Base-by-base conservation (phyloP, 2,888 invertebrate species). In the Ganaspis brasiliensis region DNA sequence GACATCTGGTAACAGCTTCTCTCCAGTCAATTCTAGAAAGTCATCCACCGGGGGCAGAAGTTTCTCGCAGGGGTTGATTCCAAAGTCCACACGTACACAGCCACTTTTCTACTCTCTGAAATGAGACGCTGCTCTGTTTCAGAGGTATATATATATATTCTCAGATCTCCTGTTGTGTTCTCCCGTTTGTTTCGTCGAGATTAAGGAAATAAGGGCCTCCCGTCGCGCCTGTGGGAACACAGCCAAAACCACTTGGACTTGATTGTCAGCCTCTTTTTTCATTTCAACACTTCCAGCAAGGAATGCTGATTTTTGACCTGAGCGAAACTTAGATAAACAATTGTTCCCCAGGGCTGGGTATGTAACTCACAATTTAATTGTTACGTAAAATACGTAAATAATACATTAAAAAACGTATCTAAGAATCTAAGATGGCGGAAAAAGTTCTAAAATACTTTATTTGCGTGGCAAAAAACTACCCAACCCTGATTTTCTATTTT, bases 201-300 rank as follows among this genome's bases (percentile, higher is more conserved):
- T 86, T 87, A 89, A 89, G 91, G 88, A 91, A 90, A 89, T 89
- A 89, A 87, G 87, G 87, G 87, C 88, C 85, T 84, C 85, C 87
- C 77, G 49, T 55, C 59, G 35, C 40, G 59, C 77, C 76, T 79
- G 81, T 81, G 81, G 79, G 79, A 81, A 79, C 79, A 6, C 55
- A 40, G 76, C 79, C 81, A 79, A 81, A 72, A 75, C 75, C 74
- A 72, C 72, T 49, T 61, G 16, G 61, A 61, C 61, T 35, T 61
- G 61, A 61, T 61, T 61, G 61, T 16, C 61, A 16, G 31, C 61
- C 35, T n/a, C 31, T 31, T 59, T 59, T 59, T 35, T 59, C 31
- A 19, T 10, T 31, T 61, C 31, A 8, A 35, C 61, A 35, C 19
- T 35, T 16, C 40, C 40, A 16, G 5, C 52, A 2, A 31, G 6